These are phyloP conservation scores for Falco rusticolus DNA, from an alignment of 2,797 vertebrate species.

Conservation along the genomic window DNA sequence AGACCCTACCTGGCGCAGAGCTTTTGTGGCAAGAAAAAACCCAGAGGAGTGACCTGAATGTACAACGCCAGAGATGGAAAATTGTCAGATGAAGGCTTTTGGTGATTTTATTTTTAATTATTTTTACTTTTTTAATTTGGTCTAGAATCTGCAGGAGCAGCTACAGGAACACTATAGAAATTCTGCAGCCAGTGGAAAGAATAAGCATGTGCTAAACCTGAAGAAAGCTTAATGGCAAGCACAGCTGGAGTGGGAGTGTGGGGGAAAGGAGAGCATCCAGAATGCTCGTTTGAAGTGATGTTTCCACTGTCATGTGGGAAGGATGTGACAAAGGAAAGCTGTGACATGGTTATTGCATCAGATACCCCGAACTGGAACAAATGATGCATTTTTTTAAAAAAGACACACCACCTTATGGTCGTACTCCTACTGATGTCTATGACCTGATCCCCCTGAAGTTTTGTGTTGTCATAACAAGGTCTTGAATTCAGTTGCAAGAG, in stretches of 20 bases:
- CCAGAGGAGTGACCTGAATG: background rate
- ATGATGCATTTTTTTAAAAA: background rate
- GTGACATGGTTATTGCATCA: slow-evolving; percentile 42
- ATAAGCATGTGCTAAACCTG: slow-evolving; percentile 25
- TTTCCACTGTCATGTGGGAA: slow-evolving; percentile 55
- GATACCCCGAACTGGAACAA: slow-evolving; percentile 43
- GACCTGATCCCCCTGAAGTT: background rate
- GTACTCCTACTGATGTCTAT: background rate
- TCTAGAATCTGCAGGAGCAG: background rate
- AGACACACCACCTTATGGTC: background rate
- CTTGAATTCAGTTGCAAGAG: background rate
- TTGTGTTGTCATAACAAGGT: background rate
- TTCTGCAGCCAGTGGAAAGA: slow-evolving; percentile 37
- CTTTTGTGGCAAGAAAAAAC: background rate
- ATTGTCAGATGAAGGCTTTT: background rate
- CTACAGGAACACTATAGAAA: background rate
- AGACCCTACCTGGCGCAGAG: background rate
- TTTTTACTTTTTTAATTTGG: background rate
- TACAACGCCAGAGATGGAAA: background rate
- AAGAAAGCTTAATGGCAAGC: slow-evolving; percentile 39
- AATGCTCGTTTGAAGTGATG: slow-evolving; percentile 13
- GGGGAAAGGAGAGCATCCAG: slow-evolving; percentile 51
- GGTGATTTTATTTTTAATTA: background rate
- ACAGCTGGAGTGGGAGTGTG: slow-evolving; percentile 57
- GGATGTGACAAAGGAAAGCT: slow-evolving; percentile 43